phyloP scores from a whole-genome alignment of 2,888 invertebrate species.

The Galeopsomyia nigrocyanea region DNA sequence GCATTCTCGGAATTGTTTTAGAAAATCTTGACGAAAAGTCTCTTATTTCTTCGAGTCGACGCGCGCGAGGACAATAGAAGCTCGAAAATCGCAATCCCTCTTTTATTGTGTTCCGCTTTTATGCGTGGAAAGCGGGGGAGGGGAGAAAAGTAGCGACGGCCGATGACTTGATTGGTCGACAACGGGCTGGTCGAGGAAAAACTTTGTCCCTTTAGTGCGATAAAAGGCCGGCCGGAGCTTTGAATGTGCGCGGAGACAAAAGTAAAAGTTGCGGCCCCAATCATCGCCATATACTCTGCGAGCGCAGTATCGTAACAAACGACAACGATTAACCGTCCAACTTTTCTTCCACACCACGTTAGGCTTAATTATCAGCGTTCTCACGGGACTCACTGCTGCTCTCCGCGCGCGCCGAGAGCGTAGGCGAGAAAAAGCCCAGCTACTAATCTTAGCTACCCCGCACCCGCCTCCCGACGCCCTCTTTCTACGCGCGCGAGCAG shows the following conservation, averaged over 20 bases:
- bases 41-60: neutral
- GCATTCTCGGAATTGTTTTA: slow-evolving; percentile 14
- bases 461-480: no score
- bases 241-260: neutral
- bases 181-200: no score
- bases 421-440: no score
- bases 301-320: neutral
- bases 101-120: neutral
- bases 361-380: no score
- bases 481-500: slow-evolving; percentile 14
- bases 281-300: no score
- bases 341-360: neutral
- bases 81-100: neutral
- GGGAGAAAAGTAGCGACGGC: neutral
- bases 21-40: slow-evolving; percentile 11
- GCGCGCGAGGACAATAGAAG: neutral
- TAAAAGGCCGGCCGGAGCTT: no score
- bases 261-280: neutral
- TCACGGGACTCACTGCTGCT: no score
- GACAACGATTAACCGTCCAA: neutral
- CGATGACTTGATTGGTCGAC: no score
- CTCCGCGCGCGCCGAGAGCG: no score
- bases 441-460: no score
- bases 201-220: no score
- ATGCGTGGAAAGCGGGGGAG: neutral